phyloP scores from a whole-genome alignment of 2,888 invertebrate genomes.

The Tetropium fuscum region DNA sequence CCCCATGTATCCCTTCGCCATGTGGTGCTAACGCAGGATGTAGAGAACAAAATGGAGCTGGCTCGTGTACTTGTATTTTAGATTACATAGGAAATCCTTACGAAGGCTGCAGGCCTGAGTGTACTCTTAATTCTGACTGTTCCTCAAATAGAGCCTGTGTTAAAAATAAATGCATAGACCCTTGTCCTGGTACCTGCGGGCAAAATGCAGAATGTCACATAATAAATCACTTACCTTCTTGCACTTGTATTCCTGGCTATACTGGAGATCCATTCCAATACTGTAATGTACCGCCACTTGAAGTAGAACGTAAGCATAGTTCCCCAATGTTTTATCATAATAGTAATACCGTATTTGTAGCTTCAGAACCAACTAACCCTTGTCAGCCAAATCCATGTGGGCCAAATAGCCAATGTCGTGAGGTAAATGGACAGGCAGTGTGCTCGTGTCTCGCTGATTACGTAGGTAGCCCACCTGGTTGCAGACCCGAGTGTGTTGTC shows the following conservation, averaged over 20 bases:
- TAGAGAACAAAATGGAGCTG: conserved; percentile 71
- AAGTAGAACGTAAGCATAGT: conserved; percentile 47
- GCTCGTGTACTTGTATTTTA: conserved; percentile 70
- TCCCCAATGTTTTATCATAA: conserved; percentile 3
- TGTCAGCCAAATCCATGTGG: conserved; percentile 86
- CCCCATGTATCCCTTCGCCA: conserved; percentile 75
- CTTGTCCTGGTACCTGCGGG: conserved; percentile 81
- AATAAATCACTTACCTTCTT: conserved; percentile 81
- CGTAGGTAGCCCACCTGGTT: conserved; percentile 82
- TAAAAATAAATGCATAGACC: conserved; percentile 72
- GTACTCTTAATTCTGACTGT: conserved; percentile 75
- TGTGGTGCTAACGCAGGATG: conserved; percentile 80
- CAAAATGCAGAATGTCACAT: conserved; percentile 80
- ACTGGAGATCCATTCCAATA: conserved; percentile 81
- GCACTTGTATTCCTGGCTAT: conserved; percentile 75
- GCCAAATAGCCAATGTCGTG: conserved; percentile 82
- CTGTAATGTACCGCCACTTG: conserved; percentile 66
- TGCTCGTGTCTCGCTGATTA: conserved; percentile 82
- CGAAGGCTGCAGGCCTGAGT: conserved; percentile 74
- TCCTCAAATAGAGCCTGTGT: conserved; percentile 75
- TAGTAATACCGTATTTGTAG: conserved; percentile 30
- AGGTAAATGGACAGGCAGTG: conserved; percentile 78
- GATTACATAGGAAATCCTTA: conserved; percentile 76
- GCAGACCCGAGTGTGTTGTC: conserved; percentile 85
- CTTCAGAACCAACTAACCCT: conserved; percentile 67